Evolutionary conservation across 2,797 vertebrate species (phyloP).

Genomic region (Sebastes dallii): DNA sequence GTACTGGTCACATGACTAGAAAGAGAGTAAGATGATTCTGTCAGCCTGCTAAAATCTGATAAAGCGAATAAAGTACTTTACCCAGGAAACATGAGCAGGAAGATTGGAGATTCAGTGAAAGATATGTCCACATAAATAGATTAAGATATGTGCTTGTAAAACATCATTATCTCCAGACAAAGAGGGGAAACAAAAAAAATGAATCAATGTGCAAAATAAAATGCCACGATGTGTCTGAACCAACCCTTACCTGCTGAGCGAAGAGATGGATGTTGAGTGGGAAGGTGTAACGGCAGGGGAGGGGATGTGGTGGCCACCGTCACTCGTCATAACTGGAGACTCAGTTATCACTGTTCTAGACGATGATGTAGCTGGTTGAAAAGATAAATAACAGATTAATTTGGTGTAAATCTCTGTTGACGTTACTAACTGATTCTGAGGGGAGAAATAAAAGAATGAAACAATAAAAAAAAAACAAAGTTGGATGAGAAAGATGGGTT

Average conservation of each 20-base stretch:
- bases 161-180: conserved; percentile 52
- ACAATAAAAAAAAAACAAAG: not conserved
- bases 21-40: conserved; percentile 60
- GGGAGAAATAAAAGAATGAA: not conserved
- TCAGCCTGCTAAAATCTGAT: conserved; percentile 13
- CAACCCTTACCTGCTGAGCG: conserved; percentile 88
- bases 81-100: not conserved
- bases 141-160: conserved; percentile 57
- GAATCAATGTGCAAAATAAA: not conserved
- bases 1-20: conserved; percentile 86
- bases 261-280: conserved; percentile 84
- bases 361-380: conserved; percentile 77
- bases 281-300: conserved; percentile 84
- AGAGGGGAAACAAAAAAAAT: not conserved
- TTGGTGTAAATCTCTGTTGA: not conserved
- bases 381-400: not conserved
- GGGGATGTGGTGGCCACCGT: conserved; percentile 79
- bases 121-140: conserved; percentile 47
- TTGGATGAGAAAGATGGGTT: not conserved
- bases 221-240: not conserved
- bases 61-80: not conserved
- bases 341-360: conserved; percentile 84
- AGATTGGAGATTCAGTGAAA: conserved; percentile 47
- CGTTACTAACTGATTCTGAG: not conserved
- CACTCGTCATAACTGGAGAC: conserved; percentile 82